A percentile compares a stretch with the other conserved stretches of the same genome.
These are phyloP conservation scores for Dasyurus viverrinus DNA, from an alignment of 2,113 vertebrate species.

Conservation along the genomic window DNA sequence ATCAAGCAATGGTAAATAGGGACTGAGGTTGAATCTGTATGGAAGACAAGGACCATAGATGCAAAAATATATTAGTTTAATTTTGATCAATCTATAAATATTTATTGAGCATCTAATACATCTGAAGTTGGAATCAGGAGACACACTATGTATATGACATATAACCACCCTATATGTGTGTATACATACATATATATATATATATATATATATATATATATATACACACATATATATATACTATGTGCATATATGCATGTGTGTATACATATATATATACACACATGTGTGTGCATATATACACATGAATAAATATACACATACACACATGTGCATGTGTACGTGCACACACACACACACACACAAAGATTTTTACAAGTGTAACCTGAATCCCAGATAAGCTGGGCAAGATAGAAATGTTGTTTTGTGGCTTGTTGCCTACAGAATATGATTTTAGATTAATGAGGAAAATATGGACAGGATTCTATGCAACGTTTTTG, in stretches of 20 bases:
- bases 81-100: neutral
- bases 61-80: neutral
- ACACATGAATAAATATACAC: too few relatives aligned
- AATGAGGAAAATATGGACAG: neutral
- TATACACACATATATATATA: too few relatives aligned
- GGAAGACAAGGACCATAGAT: neutral
- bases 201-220: too few relatives aligned
- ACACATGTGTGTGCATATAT: too few relatives aligned
- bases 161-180: too few relatives aligned
- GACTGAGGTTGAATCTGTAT: neutral
- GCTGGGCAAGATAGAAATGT: neutral
- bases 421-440: neutral
- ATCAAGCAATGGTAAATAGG: neutral
- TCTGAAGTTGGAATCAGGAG: too few relatives aligned
- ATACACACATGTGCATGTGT: too few relatives aligned
- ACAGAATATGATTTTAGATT: neutral
- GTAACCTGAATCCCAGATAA: neutral
- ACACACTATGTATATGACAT: too few relatives aligned
- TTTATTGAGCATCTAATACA: neutral
- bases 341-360: too few relatives aligned
- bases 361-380: neutral
- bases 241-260: too few relatives aligned
- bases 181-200: too few relatives aligned
- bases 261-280: too few relatives aligned
- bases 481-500: neutral